Base-by-base conservation (phyloP, 2,888 invertebrate species). In the Cremastinae sp. region DNA sequence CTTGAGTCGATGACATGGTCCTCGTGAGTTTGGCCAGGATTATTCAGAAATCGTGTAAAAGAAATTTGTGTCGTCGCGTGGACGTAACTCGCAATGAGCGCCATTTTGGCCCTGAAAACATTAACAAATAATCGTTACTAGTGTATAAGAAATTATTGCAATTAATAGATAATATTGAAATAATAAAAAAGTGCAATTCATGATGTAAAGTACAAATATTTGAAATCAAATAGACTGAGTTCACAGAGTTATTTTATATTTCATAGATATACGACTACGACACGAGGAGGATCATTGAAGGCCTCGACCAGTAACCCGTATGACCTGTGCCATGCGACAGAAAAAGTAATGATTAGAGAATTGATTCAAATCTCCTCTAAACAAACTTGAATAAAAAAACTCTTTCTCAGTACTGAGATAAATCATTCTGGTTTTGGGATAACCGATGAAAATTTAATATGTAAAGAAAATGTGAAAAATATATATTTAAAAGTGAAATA, bases 91-190 rank as follows among this genome's bases (percentile, higher is more conserved):
- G 92, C 90, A 90, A 90, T 90, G 92, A 93, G 92, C 93, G 96
- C 96, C 96, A 96, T 96, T 89, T 85, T 94, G 96, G 95, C 95
- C 91, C 96, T 96, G 92, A 79, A 93, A 94, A 88, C 82, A 16
- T 35, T 9, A 65, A 61, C n/a, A 64, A 45, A 45, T 45, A 1
- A 45, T 12, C 3, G 18, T 20, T 20, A 10, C 2, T 51, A 1
- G 0, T 7, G 16, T 10, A 3, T 20, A n/a, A 16, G 14, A 4
- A 35, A 28, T 20, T 12, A 37, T 28, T 10, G 10, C 12, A 22
- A 14, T 53, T 4, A 5, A 53, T 12, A n/a, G 12, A 10, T n/a
- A 22, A 51, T n/a, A 22, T 51, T 28, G 2, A 22, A 18, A 28
- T n/a, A 9, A 28, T 12, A 3, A 28, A 3, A 28, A 28, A 28